These are phyloP conservation scores for Drymonia ruficornis DNA, from an alignment of 2,888 invertebrate genomes.

Conservation along the genomic window DNA sequence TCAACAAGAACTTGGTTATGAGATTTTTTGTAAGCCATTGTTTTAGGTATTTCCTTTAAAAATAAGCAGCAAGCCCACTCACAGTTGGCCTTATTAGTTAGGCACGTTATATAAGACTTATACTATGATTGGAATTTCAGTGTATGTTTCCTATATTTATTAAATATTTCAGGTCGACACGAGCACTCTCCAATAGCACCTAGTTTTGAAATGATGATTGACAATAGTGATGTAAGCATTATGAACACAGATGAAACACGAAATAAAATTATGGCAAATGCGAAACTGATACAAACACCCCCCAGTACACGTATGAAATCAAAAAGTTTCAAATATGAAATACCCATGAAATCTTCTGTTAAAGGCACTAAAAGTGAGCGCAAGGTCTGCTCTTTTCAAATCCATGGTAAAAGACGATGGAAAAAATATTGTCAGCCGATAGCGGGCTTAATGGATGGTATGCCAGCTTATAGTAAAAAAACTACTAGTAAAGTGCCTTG, in stretches of 20 bases:
- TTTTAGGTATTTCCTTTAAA: too few species aligned
- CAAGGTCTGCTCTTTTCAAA: neutral
- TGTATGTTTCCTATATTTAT: too few species aligned
- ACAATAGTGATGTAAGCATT: conserved; percentile 10
- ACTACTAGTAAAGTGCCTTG: neutral
- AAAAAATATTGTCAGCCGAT: neutral
- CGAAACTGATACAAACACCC: neutral
- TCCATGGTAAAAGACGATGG: conserved; percentile 4
- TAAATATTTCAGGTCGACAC: neutral
- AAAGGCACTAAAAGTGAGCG: conserved; percentile 6
- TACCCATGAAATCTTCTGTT: neutral
- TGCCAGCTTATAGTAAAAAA: neutral
- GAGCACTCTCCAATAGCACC: neutral
- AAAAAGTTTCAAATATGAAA: neutral
- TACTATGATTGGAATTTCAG: too few species aligned
- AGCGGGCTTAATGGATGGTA: neutral
- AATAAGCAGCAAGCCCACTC: too few species aligned
- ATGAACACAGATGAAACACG: conserved; percentile 9
- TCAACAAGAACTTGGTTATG: too few species aligned
- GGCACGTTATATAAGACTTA: too few species aligned
- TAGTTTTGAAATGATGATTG: conserved; percentile 12
- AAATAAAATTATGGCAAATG: neutral
- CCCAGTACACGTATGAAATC: neutral
- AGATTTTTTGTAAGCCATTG: too few species aligned
- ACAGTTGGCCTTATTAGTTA: too few species aligned